Percentiles rank a stretch among this genome's conserved stretches.
Evolutionary conservation across 23 tunicate species (phyloP).

Genomic region (Trididemnum clinides): DNA sequence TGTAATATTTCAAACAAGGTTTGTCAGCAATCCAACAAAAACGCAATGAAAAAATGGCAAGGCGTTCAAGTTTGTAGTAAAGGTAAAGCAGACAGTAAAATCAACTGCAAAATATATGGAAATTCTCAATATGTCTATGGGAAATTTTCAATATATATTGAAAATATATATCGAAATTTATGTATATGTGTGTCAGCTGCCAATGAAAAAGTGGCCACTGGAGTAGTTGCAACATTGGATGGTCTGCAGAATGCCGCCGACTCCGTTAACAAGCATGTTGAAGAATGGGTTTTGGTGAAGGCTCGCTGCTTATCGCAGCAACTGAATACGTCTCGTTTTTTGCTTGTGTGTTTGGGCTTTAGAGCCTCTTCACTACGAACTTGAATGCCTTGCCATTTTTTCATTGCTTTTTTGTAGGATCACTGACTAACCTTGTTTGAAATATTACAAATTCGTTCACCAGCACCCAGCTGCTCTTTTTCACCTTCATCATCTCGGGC

Average conservation of each 20-base stretch:
- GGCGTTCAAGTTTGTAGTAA: conserved; percentile 60
- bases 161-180: no score
- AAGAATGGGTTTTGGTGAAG: no score
- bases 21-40: conserved; percentile 61
- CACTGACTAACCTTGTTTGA: conserved; percentile 59
- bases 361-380: conserved; percentile 66
- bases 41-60: conserved; percentile 57
- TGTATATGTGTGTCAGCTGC: not conserved
- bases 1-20: no score
- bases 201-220: not conserved
- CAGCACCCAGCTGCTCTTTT: not conserved
- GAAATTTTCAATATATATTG: no score
- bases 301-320: no score
- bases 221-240: conserved; percentile 9
- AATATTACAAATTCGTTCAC: conserved; percentile 29
- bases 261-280: conserved; percentile 16
- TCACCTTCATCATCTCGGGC: no score
- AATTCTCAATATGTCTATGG: no score
- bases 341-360: no score
- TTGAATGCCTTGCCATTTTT: conserved; percentile 48
- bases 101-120: no score
- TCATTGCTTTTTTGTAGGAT: conserved; percentile 72
- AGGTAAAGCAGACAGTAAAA: no score
- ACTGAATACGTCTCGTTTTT: no score
- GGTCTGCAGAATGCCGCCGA: conserved; percentile 33